These are phyloP conservation scores for Todus mexicanus DNA, from an alignment of 2,797 vertebrate genomes.

Conservation along the genomic window DNA sequence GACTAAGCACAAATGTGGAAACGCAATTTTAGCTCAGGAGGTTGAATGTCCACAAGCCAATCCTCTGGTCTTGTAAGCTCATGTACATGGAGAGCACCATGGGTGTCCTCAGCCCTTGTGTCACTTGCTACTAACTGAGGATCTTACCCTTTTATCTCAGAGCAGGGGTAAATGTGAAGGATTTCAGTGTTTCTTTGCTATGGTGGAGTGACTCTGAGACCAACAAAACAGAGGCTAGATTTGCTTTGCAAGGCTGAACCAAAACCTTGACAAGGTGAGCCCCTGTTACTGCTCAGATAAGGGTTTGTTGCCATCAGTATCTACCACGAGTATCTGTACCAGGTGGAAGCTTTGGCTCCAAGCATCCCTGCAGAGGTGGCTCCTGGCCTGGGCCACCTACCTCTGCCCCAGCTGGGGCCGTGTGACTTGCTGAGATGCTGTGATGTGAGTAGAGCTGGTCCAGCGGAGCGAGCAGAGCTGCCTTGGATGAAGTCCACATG, in stretches of 20 bases:
- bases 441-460: accelerated
- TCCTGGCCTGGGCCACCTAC: not conserved
- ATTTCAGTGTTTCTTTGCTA: not conserved
- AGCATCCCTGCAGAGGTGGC: not conserved
- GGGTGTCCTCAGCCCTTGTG: not conserved
- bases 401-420: not conserved
- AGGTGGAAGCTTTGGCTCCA: not conserved
- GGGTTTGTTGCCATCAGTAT: not conserved
- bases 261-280: not conserved
- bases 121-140: no score
- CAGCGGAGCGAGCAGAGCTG: not conserved
- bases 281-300: not conserved
- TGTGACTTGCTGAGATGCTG: accelerated
- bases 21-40: not conserved
- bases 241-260: not conserved
- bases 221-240: not conserved
- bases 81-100: accelerated
- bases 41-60: not conserved
- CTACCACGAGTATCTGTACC: accelerated
- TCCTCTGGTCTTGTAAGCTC: not conserved
- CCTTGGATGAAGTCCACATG: not conserved
- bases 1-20: not conserved
- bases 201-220: not conserved
- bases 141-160: not conserved
- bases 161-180: not conserved